A percentile compares a stretch with the other conserved stretches of the same genome.
These are phyloP conservation scores for Stictonetta naevosa DNA, from an alignment of 2,113 vertebrate genomes.

Conservation along the genomic window DNA sequence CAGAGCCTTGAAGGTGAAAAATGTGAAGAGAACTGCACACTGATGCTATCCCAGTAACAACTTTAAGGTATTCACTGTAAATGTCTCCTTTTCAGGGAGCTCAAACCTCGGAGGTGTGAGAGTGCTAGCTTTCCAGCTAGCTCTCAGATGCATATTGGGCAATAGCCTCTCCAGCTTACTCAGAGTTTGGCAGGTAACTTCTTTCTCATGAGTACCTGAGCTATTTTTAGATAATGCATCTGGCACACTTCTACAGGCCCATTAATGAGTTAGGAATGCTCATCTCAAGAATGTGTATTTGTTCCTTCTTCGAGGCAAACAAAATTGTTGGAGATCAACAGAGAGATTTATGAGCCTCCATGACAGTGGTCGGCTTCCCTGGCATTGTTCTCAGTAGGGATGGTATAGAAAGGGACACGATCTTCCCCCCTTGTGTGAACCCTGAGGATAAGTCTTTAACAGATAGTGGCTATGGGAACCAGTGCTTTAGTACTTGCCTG, in stretches of 20 bases:
- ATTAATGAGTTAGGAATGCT: constrained; percentile 48
- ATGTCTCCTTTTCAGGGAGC: neutral
- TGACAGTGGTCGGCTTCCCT: constrained; percentile 17
- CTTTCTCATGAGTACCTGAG: constrained; percentile 19
- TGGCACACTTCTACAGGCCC: neutral
- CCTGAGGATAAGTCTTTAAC: neutral
- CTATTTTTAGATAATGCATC: constrained; percentile 49
- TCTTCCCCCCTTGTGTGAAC: neutral
- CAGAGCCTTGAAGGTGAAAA: neutral
- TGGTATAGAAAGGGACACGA: neutral
- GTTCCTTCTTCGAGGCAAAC: constrained; percentile 36
- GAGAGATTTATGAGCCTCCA: constrained; percentile 28
- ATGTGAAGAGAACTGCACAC: neutral
- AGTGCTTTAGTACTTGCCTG: constrained; percentile 35
- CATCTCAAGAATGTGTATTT: neutral
- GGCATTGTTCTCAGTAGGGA: constrained; percentile 10
- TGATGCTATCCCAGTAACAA: neutral
- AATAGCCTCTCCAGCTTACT: neutral
- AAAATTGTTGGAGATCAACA: constrained; percentile 20
- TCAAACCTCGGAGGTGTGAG: neutral
- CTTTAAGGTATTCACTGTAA: neutral
- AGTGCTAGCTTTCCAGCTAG: neutral
- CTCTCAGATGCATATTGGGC: neutral
- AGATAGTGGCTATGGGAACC: constrained; percentile 46
- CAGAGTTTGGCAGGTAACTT: constrained; percentile 32